These are phyloP conservation scores for Thermophis baileyi DNA, from an alignment of 2,113 vertebrate genomes.

Conservation along the genomic window DNA sequence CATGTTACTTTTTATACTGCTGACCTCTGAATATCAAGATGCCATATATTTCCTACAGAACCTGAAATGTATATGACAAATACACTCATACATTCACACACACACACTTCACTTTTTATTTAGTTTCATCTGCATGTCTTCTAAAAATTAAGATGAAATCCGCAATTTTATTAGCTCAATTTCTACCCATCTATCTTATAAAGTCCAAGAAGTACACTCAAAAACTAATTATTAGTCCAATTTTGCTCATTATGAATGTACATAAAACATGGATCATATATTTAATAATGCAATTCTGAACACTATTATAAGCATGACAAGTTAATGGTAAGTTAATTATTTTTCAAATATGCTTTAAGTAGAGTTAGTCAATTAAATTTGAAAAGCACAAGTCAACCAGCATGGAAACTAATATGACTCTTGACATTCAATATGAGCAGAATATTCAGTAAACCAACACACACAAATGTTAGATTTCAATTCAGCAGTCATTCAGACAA, in stretches of 20 bases:
- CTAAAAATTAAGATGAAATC: background rate
- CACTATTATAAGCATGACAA: background rate
- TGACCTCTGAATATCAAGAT: background rate
- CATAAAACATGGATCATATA: background rate
- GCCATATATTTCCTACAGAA: background rate
- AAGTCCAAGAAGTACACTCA: background rate
- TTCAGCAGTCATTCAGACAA: constrained; percentile 56
- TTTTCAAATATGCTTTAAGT: background rate
- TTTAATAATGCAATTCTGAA: background rate
- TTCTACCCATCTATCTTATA: background rate
- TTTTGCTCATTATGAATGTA: background rate
- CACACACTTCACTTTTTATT: background rate
- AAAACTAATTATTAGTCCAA: background rate
- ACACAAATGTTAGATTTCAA: constrained; percentile 63
- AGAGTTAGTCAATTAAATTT: background rate
- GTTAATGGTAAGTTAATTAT: background rate
- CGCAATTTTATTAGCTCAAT: background rate
- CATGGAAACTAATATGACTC: constrained; percentile 3
- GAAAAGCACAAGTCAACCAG: background rate
- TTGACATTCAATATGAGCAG: constrained; percentile 30
- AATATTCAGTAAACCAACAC: constrained; percentile 57
- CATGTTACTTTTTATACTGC: background rate
- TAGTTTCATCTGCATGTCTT: background rate
- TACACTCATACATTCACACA: background rate
- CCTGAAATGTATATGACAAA: background rate